A percentile compares a stretch with the other conserved stretches of the same genome.
These are phyloP conservation scores for Apamea crenata DNA, from an alignment of 2,888 invertebrate species.

Conservation along the genomic window DNA sequence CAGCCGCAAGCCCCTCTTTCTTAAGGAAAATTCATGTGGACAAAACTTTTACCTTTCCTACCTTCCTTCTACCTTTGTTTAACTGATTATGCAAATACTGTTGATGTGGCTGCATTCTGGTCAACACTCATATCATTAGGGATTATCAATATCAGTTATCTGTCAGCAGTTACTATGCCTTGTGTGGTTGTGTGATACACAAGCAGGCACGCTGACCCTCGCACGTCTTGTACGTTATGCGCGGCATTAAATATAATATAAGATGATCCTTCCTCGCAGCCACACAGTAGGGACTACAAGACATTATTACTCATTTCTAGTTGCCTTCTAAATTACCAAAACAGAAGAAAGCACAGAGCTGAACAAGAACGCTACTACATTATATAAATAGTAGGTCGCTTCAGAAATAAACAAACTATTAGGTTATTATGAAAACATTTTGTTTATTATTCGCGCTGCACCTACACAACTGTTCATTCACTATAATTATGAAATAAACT, in stretches of 20 bases:
- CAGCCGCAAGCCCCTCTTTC: not conserved
- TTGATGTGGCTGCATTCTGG: not conserved
- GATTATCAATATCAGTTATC: not conserved
- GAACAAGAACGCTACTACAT: not conserved
- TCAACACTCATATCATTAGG: not conserved
- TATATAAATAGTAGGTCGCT: not conserved
- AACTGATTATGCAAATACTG: not conserved
- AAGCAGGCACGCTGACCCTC: not conserved
- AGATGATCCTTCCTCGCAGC: not conserved
- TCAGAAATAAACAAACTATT: not conserved
- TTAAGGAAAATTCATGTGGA: not conserved
- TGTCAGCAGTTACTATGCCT: not conserved
- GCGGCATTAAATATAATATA: not conserved
- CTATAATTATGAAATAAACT: slow-evolving; percentile 12
- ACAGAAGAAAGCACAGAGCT: not conserved
- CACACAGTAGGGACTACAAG: not conserved
- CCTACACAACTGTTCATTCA: too few species aligned
- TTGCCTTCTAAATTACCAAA: not conserved
- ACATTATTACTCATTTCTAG: not conserved
- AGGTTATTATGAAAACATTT: slow-evolving; percentile 23
- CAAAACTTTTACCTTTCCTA: not conserved
- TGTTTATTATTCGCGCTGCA: not conserved
- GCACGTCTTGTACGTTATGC: not conserved
- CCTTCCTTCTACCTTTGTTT: not conserved
- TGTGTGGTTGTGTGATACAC: not conserved